Evolutionary conservation across 2,888 invertebrate genomes (phyloP).

Genomic region (Cheilosia variabilis): DNA sequence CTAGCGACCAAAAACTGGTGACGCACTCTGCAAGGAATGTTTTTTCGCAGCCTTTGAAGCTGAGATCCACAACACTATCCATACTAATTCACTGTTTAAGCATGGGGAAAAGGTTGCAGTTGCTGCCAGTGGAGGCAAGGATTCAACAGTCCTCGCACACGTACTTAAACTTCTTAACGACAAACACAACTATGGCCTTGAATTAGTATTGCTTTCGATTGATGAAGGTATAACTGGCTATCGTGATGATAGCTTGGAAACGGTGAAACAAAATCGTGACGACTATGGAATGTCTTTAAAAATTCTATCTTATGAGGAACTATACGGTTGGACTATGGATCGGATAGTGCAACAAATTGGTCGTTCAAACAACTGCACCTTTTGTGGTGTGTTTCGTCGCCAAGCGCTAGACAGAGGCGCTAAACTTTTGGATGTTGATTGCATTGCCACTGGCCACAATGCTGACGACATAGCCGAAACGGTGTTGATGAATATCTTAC

Average conservation of each 20-base stretch:
- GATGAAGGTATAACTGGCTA: conserved; percentile 99
- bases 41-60: conserved; percentile 97
- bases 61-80: conserved; percentile 96
- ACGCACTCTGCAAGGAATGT: conserved; percentile 96
- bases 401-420: conserved; percentile 99
- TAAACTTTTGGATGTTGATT: conserved; percentile 92
- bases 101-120: conserved; percentile 94
- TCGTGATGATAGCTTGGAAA: conserved; percentile 97
- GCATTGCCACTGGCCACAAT: conserved; percentile 98
- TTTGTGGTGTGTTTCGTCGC: conserved; percentile 97
- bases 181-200: conserved; percentile 94
- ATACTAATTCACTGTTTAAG: conserved; percentile 91
- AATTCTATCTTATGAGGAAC: conserved; percentile 97
- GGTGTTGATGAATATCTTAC: conserved; percentile 97
- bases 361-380: conserved; percentile 97
- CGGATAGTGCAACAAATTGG: conserved; percentile 94
- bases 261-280: conserved; percentile 96
- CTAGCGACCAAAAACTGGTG: conserved; percentile 95
- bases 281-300: conserved; percentile 97
- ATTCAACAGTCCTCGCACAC: conserved; percentile 98
- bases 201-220: conserved; percentile 95
- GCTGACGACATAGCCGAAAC: conserved; percentile 99
- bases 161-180: conserved; percentile 96
- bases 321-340: conserved; percentile 99
- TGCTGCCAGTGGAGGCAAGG: conserved; percentile 97